phyloP scores from a whole-genome alignment of 2,888 invertebrate species.

The Ormyrus labotus region DNA sequence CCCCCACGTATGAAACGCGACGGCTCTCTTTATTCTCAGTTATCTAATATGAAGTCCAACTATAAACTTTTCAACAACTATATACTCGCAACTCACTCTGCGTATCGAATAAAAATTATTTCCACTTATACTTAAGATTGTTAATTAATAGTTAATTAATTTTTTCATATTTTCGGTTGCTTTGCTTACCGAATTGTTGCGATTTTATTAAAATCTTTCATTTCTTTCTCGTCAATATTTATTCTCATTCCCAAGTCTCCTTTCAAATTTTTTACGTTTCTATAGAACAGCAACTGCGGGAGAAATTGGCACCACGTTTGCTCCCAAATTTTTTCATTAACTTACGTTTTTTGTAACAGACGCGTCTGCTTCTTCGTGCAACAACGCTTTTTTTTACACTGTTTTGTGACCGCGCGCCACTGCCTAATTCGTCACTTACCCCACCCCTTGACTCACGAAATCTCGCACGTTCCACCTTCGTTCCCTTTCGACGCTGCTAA shows the following conservation, averaged over 20 bases:
- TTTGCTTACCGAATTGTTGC: slow-evolving; percentile 40
- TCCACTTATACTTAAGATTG: slow-evolving; percentile 63
- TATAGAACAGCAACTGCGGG: slow-evolving; percentile 69
- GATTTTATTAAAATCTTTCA: slow-evolving; percentile 41
- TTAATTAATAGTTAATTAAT: slow-evolving; percentile 62
- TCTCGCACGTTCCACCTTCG: neutral
- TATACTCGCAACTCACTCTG: slow-evolving; percentile 66
- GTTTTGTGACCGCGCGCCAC: slow-evolving; percentile 1
- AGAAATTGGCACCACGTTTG: slow-evolving; percentile 75
- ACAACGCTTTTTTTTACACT: slow-evolving; percentile 3
- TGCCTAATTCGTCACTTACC: neutral
- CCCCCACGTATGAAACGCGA: slow-evolving; percentile 41
- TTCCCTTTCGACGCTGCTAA: neutral
- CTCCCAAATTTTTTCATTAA: slow-evolving; percentile 67
- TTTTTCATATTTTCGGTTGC: slow-evolving; percentile 60
- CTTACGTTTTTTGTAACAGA: slow-evolving; percentile 37
- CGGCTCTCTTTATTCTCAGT: slow-evolving; percentile 48
- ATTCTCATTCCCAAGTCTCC: slow-evolving; percentile 11
- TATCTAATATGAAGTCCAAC: slow-evolving; percentile 73
- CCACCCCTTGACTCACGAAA: neutral
- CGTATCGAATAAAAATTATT: slow-evolving; percentile 67
- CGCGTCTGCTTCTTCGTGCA: slow-evolving; percentile 28
- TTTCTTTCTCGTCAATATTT: slow-evolving; percentile 13
- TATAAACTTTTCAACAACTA: slow-evolving; percentile 73
- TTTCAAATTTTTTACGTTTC: slow-evolving; percentile 41